Evolutionary conservation across 2,113 vertebrate species (phyloP), one percentile per base, ranked within the genome.

Genomic region (Rattus norvegicus): DNA sequence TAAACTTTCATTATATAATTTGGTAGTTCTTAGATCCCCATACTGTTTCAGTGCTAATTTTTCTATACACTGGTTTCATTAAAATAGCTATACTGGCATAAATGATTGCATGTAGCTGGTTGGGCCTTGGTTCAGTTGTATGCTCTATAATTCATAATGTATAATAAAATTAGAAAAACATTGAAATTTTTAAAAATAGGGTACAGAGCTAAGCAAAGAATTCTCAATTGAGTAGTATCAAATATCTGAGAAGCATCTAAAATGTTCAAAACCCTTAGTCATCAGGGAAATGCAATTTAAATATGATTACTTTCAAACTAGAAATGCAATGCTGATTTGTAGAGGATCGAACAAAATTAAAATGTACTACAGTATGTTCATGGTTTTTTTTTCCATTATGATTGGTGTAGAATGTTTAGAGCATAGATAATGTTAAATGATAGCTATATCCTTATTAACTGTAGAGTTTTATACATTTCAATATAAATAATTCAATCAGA

Each of bases 101-200:
- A 88, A 80, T 56, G 73, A 87, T n/a, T 72, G 33, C 24, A 9
- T 0, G 0, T 69, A 56, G 75, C 36, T 49, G 43, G 70, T 61
- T 0, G 26, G 61, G 28, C 39, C 72, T 49, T 47, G 73, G 47
- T 43, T 56, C 83, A 13, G 2, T 69, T 36, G 9, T 9, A 28
- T 13, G 22, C 65, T 96, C 90, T 43, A 30, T 92, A 91, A 91
- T 17, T 84, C 30, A 86, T 87, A 89, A 93, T 26, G 20, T 73
- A 70, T 22, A 61, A 63, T 81, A 91, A 72, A 76, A 88, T 85
- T 33, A 87, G 9, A 93, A 93, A 93, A 43, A 72, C 56, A 47
- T 5, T 83, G 83, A 75, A 73, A 90, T 43, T 43, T 43, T 43
- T 43, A 43, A 43, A 43, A 43, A 43, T 43, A 43, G 43, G 43